Evolutionary conservation across 2,113 vertebrate genomes (phyloP), one percentile per base, ranked within the genome.

Genomic region (Tringa solitaria): DNA sequence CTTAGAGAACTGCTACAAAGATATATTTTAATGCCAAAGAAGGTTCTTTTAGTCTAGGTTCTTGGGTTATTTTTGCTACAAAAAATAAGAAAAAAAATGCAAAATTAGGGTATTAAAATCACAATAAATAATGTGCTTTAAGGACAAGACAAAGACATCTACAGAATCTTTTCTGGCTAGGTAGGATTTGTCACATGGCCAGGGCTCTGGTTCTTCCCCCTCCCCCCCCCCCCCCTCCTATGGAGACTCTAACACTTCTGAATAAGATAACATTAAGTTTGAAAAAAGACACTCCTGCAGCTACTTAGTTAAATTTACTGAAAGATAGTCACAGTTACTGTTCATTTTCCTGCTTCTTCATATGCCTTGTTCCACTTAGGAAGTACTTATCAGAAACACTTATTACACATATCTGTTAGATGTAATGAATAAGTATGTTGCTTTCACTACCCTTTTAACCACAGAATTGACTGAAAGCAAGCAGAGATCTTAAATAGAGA

Each of bases 381-480:
- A 87, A 89, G 77, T 54, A 57, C 86, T 95, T 91, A 84, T 37
- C 76, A 84, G 77, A 78, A 92, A 82, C 92, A 84, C 81, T 91
- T 78, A 92, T 12, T 89, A 77, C 67, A 87, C 61, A 4, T 92
- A 94, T 87, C 83, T 95, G 46, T 67, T 82, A 89, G 77, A 96
- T 76, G 46, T 54, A 95, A 84, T 73, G 87, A 95, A 10, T 60
- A 89, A 92, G 37, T 35, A 50, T 54, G 48, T 89, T 84, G 57
- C 61, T 79, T 91, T 95, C 91, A 92, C 84, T 67, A 79, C 48
- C 77, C 81, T 95, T 96, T 95, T 74, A 89, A 69, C 69, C 48
- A 89, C 41, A 74, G 69, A 87, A 84, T 16, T 87, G 80, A 92
- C 74, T 93, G 80, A 93, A 94, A 77, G 86, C 53, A 87, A 82